Evolutionary conservation across 35 echinoderm and acorn worm species (phyloP).

Genomic region (Strongylocentrotus purpuratus): DNA sequence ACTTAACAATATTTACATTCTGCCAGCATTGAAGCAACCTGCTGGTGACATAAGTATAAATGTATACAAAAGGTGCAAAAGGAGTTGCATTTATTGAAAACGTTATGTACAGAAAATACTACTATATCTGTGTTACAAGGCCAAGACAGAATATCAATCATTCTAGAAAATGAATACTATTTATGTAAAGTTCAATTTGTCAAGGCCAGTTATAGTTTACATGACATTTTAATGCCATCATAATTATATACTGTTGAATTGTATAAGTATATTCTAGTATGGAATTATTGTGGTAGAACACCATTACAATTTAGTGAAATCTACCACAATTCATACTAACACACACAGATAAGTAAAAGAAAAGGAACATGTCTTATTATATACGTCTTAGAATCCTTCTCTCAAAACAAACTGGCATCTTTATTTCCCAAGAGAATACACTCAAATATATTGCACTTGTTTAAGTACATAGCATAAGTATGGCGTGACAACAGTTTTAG

Average conservation of each 20-base stretch:
- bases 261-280: not conserved
- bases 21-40: not conserved
- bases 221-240: not conserved
- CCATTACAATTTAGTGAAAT: not conserved
- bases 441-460: not conserved
- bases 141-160: not conserved
- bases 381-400: not conserved
- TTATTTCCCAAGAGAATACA: not conserved
- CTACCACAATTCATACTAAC: not conserved
- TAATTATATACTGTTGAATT: not conserved
- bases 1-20: conserved; percentile 30
- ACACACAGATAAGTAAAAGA: not conserved
- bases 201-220: not conserved
- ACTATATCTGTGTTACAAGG: not conserved
- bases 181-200: not conserved
- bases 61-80: conserved; percentile 28
- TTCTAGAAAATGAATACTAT: not conserved
- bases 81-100: conserved; percentile 30
- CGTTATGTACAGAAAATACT: conserved; percentile 16
- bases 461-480: not conserved
- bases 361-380: not conserved
- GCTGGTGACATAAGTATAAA: not conserved
- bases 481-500: not conserved
- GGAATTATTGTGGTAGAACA: not conserved
- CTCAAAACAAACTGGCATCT: not conserved